These are phyloP conservation scores for Aegotheles bennettii DNA, from an alignment of 2,113 vertebrate species.

Conservation along the genomic window DNA sequence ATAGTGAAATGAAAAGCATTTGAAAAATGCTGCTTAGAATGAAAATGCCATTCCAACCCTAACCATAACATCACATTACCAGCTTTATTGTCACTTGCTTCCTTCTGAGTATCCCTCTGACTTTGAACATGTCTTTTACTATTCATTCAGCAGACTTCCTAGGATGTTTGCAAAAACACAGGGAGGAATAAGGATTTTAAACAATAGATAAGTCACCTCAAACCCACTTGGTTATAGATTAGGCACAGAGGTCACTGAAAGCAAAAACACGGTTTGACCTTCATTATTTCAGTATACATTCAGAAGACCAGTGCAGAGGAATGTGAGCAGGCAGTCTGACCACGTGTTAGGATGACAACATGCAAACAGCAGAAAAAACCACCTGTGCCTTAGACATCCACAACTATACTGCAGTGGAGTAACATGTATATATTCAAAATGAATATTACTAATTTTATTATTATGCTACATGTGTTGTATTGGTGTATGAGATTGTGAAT, in stretches of 20 bases:
- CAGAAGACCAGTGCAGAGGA: neutral
- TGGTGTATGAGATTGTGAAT: neutral
- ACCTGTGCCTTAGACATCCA: neutral
- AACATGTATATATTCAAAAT: neutral
- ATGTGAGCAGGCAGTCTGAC: neutral
- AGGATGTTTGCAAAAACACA: neutral
- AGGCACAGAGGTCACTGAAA: neutral
- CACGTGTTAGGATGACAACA: neutral
- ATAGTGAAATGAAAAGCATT: neutral
- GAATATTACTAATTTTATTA: neutral
- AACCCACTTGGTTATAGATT: neutral
- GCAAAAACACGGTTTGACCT: neutral
- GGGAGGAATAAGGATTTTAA: neutral
- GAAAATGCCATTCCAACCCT: neutral
- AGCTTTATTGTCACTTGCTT: neutral
- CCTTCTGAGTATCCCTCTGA: neutral
- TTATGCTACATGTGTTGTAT: neutral
- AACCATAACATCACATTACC: neutral
- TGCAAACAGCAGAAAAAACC: neutral
- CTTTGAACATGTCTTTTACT: neutral
- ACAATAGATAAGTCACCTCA: neutral
- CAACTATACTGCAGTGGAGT: neutral
- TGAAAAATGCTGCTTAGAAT: conserved; percentile 20
- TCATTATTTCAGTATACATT: neutral
- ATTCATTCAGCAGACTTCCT: neutral